A percentile compares a stretch with the other conserved stretches of the same genome.
Evolutionary conservation across 2,113 vertebrate genomes (phyloP).

Genomic region (Sapayoa aenigma): DNA sequence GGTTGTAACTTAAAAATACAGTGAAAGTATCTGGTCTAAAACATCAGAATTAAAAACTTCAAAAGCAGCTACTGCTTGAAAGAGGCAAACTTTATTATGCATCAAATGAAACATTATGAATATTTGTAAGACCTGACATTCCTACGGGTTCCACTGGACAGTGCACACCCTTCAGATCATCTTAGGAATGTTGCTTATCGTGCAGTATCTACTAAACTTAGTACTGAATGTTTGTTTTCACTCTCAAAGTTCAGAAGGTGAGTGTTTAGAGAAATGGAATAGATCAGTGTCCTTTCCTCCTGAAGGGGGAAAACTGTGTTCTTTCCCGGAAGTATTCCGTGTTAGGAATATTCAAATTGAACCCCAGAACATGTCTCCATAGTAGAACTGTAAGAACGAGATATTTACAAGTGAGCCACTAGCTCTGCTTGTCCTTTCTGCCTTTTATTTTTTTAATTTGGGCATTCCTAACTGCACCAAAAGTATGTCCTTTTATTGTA

Average conservation of each 20-base stretch:
- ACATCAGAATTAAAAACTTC: not conserved
- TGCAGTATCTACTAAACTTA: conserved; percentile 44
- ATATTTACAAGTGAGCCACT: not conserved
- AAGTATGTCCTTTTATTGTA: not conserved
- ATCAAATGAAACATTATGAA: not conserved
- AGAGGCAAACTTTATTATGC: not conserved
- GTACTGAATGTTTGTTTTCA: conserved; percentile 30
- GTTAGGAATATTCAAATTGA: not conserved
- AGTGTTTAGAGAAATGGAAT: not conserved
- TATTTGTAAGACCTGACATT: not conserved
- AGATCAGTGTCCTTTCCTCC: not conserved
- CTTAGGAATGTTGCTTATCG: conserved; percentile 58
- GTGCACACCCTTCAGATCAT: conserved; percentile 52
- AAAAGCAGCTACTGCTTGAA: not conserved
- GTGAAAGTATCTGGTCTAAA: not conserved
- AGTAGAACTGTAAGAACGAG: not conserved
- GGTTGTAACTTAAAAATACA: not conserved
- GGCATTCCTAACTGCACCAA: not conserved
- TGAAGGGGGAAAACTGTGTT: not conserved
- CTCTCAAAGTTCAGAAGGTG: conserved; percentile 42
- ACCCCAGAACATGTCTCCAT: not conserved
- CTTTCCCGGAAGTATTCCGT: not conserved
- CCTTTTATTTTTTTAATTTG: not conserved
- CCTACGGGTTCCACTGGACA: not conserved
- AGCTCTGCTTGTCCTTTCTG: not conserved